Base-by-base conservation (phyloP, 2,888 invertebrate species). In the Sisyra nigra region DNA sequence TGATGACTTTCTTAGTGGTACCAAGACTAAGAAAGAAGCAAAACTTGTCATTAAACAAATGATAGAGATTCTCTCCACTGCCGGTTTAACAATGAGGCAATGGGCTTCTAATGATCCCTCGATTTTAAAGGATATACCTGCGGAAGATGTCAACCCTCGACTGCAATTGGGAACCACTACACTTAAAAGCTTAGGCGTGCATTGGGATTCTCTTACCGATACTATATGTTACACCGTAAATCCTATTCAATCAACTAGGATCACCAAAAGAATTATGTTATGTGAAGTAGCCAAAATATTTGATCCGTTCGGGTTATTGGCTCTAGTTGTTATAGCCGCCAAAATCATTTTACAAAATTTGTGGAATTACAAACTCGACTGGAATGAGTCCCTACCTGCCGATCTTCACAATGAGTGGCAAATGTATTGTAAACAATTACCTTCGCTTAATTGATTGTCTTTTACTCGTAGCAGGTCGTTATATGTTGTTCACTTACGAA, bases 291-390 rank as follows among this genome's bases (percentile, higher is more conserved):
- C 38, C 3, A 11, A 38, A 19, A 9, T 38, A 9, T 38, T 38
- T 38, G n/a, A n/a, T n/a, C n/a, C n/a, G n/a, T n/a, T n/a, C n/a
- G n/a, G n/a, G n/a, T n/a, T n/a, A n/a, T n/a, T 38, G 24, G 38
- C 10, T 10, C 38, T 24, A 18, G 38, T 18, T 4, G 24, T n/a
- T 19, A 38, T 38, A 10, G 19, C 8, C n/a, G 38, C 38, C 2
- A 38, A 38, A 19, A 18, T 38, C 10, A 11, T 38, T 19, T 14
- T 38, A 15, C 38, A 38, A 38, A 19, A 38, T 10, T 15, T 38
- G 5, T 38, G 38, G 38, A 17, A 10, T 19, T 17, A 10, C n/a
- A 38, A 38, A 9, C 18, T 38, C 3, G 38, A 38, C 13, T 18
- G 38, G 38, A 11, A 38, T 10, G 38, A 38, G n/a, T 19, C 18